Evolutionary conservation across 2,113 vertebrate species (phyloP), one percentile per base, ranked within the genome.

Genomic region (Morone saxatilis): DNA sequence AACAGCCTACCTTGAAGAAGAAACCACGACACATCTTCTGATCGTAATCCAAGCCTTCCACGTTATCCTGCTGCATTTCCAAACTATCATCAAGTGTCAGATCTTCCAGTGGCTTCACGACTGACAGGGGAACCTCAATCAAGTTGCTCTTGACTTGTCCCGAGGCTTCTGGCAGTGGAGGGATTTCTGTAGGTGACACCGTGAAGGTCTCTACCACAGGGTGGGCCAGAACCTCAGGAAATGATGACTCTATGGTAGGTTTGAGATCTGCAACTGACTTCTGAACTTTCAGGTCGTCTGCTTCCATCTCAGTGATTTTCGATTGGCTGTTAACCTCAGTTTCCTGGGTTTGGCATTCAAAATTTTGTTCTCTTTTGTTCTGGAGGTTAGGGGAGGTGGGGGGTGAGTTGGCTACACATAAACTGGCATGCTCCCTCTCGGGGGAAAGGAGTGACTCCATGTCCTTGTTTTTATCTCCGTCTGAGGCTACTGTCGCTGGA

Each of bases 11-110:
- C 97, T 99, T 99, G 80, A 99, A 99, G 89, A 99, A 99, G 95
- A 99, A 99, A 61, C 98, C 98, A 83, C 96, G 97, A 92, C 96
- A 97, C 43, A 96, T 95, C 93, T 97, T 99, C 92, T 98, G 97
- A 31, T 98, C 97, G 25, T 97, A 96, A n/a, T 97, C 96, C 45
- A 89, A 77, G 40, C 91, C 95, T 47, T 98, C 97, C 87, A 91
- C 47, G 88, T 57, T 47, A 2, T 6, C 95, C 88, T 93, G 94
- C 74, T 97, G 96, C 71, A 88, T 90, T 61, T 97, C 97, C 1
- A 92, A 91, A 70, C 86, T 93, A 70, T 97, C 97, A 71, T 96
- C 89, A 17, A 95, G 73, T 0, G 82, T 92, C 54, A 96, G 94
- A 45, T 86, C 95, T 80, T 97, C 97, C 71, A 95, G 86, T 4